These are phyloP conservation scores for Eospalax fontanierii DNA, from an alignment of 2,797 vertebrate genomes.

Conservation along the genomic window DNA sequence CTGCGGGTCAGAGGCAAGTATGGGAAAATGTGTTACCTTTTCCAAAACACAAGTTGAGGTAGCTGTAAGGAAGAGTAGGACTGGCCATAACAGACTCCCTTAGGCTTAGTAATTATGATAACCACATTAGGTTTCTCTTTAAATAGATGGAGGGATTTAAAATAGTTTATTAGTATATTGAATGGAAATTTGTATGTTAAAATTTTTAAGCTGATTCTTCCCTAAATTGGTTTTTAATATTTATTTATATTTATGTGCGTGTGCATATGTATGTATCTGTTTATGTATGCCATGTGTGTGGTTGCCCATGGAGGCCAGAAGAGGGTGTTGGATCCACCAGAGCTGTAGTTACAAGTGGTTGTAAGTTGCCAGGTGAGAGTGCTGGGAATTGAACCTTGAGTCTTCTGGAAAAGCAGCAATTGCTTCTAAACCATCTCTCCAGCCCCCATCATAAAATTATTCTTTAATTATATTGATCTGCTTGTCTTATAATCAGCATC, in stretches of 20 bases:
- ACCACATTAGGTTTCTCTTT: neutral
- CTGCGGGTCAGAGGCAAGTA: constrained; percentile 96
- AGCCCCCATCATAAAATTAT: neutral
- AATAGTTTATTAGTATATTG: constrained; percentile 24
- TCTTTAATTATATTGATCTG: neutral
- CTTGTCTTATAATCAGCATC: neutral
- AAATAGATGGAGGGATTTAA: neutral
- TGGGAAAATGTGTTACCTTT: constrained; percentile 54
- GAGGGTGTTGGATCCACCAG: neutral
- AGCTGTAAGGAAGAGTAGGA: neutral
- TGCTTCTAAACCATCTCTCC: neutral
- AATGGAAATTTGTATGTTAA: neutral
- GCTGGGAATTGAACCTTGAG: neutral
- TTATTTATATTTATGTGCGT: neutral
- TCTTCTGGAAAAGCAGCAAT: neutral
- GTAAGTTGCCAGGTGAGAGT: neutral
- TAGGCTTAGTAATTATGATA: neutral
- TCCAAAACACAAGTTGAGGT: neutral
- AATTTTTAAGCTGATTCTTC: neutral
- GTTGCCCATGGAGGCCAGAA: neutral
- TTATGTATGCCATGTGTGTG: neutral
- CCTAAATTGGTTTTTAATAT: neutral
- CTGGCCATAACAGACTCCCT: neutral
- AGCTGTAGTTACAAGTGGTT: neutral
- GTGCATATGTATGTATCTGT: too few relatives aligned